Evolutionary conservation across 2,797 vertebrate genomes (phyloP).

Genomic region (Meda fulgida): DNA sequence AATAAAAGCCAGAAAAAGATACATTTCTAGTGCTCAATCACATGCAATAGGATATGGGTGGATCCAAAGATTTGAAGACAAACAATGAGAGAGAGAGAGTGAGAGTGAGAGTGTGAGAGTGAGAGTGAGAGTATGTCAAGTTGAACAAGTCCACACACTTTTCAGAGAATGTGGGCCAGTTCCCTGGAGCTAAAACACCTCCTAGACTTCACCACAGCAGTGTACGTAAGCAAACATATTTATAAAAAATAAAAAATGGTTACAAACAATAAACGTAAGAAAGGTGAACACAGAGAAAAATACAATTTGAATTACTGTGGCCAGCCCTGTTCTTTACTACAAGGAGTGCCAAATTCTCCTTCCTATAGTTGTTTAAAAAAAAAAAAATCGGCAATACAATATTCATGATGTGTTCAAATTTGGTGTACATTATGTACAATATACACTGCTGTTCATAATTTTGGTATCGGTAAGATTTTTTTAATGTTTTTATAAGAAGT

Average conservation of each 20-base stretch:
- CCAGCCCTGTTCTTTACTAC: neutral
- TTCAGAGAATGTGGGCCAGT: neutral
- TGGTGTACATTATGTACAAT: too few species aligned
- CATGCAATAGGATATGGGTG: neutral
- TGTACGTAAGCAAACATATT: neutral
- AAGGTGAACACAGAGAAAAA: neutral
- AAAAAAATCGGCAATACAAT: too few species aligned
- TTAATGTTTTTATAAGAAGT: too few species aligned
- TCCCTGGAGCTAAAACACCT: neutral
- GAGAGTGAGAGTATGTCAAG: neutral
- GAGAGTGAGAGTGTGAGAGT: neutral
- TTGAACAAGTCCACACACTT: neutral
- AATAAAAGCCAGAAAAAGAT: neutral
- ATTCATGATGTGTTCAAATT: too few species aligned
- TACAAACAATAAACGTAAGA: neutral
- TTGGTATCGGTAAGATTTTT: too few species aligned
- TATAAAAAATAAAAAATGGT: neutral
- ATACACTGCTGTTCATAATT: too few species aligned
- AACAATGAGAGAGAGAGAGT: slow-evolving; percentile 1
- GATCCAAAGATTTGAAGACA: slow-evolving; percentile 16
- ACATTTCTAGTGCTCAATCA: too few species aligned
- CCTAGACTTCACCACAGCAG: neutral
- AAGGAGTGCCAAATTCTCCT: neutral
- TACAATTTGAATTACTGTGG: too few species aligned
- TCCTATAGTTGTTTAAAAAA: neutral